These are phyloP conservation scores for Eupeodes luniger DNA, from an alignment of 2,888 invertebrate species.

Conservation along the genomic window DNA sequence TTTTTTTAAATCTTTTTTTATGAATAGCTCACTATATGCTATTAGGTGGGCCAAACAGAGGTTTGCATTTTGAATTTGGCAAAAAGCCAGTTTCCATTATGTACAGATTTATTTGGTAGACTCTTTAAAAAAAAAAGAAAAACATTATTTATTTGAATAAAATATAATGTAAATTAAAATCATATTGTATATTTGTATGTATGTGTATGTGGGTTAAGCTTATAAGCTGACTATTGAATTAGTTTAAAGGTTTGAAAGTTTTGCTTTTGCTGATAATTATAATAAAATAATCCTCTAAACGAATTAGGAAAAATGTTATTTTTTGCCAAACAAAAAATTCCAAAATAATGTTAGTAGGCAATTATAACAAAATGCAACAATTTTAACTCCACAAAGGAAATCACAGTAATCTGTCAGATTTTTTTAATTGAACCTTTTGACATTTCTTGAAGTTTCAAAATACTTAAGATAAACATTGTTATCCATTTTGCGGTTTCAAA, in stretches of 20 bases:
- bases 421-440: too few species aligned
- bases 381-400: too few species aligned
- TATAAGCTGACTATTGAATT: not conserved
- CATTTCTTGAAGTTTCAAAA: too few species aligned
- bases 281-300: too few species aligned
- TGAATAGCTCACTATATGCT: slow-evolving; percentile 17
- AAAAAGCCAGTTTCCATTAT: slow-evolving; percentile 53
- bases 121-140: slow-evolving; percentile 21
- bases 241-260: not conserved
- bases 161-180: slow-evolving; percentile 19
- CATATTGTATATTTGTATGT: not conserved
- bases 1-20: slow-evolving; percentile 35
- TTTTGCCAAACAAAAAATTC: too few species aligned
- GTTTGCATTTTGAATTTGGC: slow-evolving; percentile 58
- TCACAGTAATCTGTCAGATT: too few species aligned
- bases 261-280: too few species aligned
- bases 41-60: slow-evolving; percentile 28
- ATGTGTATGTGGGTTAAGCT: slow-evolving; percentile 22
- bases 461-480: too few species aligned
- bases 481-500: too few species aligned
- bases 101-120: slow-evolving; percentile 37
- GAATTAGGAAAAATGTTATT: too few species aligned
- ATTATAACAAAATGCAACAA: too few species aligned
- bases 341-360: too few species aligned
- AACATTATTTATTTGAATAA: not conserved